Evolutionary conservation across 2,888 invertebrate genomes (phyloP), one percentile per base, ranked within the genome.

Genomic region (Chrysolina americana): DNA sequence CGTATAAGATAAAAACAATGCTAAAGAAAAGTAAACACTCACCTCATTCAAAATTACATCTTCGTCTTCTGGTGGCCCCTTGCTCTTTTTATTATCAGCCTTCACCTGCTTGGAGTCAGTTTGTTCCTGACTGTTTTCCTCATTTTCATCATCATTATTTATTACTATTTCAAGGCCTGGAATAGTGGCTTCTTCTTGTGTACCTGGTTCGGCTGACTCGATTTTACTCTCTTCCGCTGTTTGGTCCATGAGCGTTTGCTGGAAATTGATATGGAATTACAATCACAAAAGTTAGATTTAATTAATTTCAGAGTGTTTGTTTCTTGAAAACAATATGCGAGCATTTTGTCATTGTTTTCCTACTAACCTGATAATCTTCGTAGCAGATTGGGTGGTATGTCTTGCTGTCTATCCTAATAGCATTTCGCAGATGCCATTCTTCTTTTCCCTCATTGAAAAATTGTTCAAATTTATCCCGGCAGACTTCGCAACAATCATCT

Each of bases 371-470:
- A 84, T 93, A 93, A 85, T 98, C 98, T 79, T 97, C 95, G 81
- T 94, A 94, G 88, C 98, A 98, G 44, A 95, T 88, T 0, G 98
- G 97, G 89, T 98, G 98, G 87, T 96, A 98, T 81, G 93, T 93
- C 77, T 92, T 91, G 0, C 91, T 93, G 71, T 96, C 93, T 44
- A 94, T 92, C 8, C 92, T 90, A 21, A 95, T 90, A 0, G 98
- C 96, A 86, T 96, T 94, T 77, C 94, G 89, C 41, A 99, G 90
- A 86, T 98, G 96, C 99, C 99, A 99, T 86, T 97, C 98, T 87
- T 99, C 99, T 80, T 94, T 93, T 83, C 99, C 99, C 88, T 99
- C 97, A 87, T 98, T 95, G 89, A 96, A 99, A 89, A 96, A 98
- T 87, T 96, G 95, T 80, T 97, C 95, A 89, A 99, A 98, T 79